Evolutionary conservation across 1,140 invertebrate species (phyloP).

Genomic region (Drosophila nigromelanica): DNA sequence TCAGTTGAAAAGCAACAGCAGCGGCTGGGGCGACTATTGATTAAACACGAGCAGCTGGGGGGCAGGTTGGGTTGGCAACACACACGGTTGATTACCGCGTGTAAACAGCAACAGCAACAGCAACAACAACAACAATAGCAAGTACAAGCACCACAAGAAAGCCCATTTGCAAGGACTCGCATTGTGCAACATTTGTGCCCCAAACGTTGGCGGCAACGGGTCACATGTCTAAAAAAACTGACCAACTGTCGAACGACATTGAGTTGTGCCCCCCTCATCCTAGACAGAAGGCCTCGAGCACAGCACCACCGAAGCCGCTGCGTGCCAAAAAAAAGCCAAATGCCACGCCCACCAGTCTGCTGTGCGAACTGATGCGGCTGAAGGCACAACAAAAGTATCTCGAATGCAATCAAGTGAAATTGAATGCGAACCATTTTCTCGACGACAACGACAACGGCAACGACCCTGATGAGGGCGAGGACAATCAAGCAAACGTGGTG

Average conservation of each 20-base stretch:
- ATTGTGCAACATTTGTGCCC: constrained; percentile 55
- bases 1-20: background rate
- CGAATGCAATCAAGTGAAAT: constrained; percentile 77
- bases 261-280: background rate
- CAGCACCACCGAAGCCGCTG: constrained; percentile 49
- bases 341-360: constrained; percentile 61
- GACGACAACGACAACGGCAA: constrained; percentile 21
- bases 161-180: constrained; percentile 65
- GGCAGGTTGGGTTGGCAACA: constrained; percentile 57
- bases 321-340: constrained; percentile 34
- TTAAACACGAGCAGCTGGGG: constrained; percentile 57
- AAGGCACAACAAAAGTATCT: constrained; percentile 83
- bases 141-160: constrained; percentile 1
- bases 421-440: constrained; percentile 62
- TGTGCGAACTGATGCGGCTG: constrained; percentile 76
- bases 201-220: constrained; percentile 10
- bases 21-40: constrained; percentile 56
- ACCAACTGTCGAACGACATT: background rate
- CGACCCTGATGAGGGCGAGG: constrained; percentile 18
- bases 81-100: constrained; percentile 79
- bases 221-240: constrained; percentile 56
- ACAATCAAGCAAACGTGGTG: constrained; percentile 30
- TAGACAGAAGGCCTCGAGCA: background rate
- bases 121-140: constrained; percentile 59
- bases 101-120: constrained; percentile 69